phyloP scores from a whole-genome alignment of 2,797 vertebrate genomes.

The Eurystomus glaucurus region DNA sequence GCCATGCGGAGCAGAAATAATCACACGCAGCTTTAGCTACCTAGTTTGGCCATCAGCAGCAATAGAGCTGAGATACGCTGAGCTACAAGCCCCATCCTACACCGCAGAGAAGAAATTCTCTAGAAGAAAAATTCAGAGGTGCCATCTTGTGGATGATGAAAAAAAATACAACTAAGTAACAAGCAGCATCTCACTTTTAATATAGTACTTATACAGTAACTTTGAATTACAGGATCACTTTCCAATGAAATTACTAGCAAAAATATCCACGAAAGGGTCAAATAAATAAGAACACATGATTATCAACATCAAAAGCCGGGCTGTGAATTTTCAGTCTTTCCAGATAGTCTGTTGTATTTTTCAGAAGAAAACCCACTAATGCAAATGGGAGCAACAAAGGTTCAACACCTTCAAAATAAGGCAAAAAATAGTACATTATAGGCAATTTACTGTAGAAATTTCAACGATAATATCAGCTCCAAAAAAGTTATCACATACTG shows the following conservation, averaged over 20 bases:
- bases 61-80: accelerated
- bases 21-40: neutral
- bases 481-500: neutral
- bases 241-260: conserved; percentile 22
- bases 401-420: conserved; percentile 30
- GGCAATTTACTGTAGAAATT: neutral
- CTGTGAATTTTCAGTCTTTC: neutral
- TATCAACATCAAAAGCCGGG: conserved; percentile 5
- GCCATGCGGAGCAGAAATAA: neutral
- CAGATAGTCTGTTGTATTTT: neutral
- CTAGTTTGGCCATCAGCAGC: neutral
- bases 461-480: neutral
- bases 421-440: neutral
- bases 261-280: conserved; percentile 19
- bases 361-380: neutral
- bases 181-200: conserved; percentile 36
- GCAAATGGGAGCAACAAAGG: neutral
- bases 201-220: conserved; percentile 1
- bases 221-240: conserved; percentile 29
- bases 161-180: neutral
- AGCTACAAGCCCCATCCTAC: accelerated
- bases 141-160: neutral
- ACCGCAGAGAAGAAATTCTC: accelerated
- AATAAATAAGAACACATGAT: conserved; percentile 18
- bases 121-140: neutral